Percentiles rank a stretch among this genome's conserved stretches.
Evolutionary conservation across 2,797 vertebrate species (phyloP).

Genomic region (Zalophus californianus): DNA sequence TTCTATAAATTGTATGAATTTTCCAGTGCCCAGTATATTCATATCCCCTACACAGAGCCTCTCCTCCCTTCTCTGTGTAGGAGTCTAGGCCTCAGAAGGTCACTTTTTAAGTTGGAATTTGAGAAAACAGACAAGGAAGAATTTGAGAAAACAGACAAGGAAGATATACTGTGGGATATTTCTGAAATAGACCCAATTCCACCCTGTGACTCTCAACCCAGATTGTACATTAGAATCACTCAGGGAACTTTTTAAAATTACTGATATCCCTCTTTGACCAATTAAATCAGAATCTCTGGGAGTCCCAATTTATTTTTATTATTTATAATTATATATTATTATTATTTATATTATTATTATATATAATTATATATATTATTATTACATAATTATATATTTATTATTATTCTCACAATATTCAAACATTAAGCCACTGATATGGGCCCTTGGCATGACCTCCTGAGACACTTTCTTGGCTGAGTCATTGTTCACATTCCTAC

Average conservation of each 20-base stretch:
- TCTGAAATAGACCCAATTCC: neutral
- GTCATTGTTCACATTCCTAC: neutral
- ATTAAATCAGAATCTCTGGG: neutral
- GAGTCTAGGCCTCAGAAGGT: neutral
- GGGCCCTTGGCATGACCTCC: neutral
- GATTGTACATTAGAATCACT: neutral
- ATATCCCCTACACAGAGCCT: neutral
- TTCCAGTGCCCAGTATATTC: neutral
- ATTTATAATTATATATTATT: too few relatives aligned
- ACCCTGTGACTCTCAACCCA: neutral
- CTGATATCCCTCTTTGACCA: neutral
- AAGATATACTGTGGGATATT: neutral
- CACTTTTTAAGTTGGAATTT: neutral
- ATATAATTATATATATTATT: too few relatives aligned
- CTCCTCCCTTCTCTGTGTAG: neutral
- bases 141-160: neutral
- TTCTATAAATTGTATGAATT: neutral
- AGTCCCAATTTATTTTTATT: neutral
- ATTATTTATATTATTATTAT: too few relatives aligned
- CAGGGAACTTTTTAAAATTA: neutral
- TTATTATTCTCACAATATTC: neutral
- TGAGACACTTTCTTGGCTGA: neutral
- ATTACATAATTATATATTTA: too few relatives aligned
- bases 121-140: neutral
- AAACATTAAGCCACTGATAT: neutral